Base-by-base conservation (phyloP, 2,888 invertebrate genomes). In the Adela reaumurella region DNA sequence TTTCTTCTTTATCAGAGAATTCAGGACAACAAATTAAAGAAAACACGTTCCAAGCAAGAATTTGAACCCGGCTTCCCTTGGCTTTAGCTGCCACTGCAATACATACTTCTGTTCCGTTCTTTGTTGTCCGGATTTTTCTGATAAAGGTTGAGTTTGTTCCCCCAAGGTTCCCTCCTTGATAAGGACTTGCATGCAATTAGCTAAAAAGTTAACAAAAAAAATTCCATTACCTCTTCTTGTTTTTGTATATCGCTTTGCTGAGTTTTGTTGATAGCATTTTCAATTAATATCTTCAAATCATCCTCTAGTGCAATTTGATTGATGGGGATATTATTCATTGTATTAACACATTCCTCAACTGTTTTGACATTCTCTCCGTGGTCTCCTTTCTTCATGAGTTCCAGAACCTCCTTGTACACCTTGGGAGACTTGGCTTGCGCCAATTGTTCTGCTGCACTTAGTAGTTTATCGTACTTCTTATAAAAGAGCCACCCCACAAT, bases 401-500 rank as follows among this genome's bases (percentile, higher is more conserved):
- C 60, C 46, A 67, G 52, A n/a, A 70, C 63, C 59, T 77, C 74
- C 46, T 53, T 55, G 50, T 59, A 68, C 2, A 71, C 49, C 60
- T 68, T 70, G 50, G 64, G 63, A 51, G 64, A 57, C 47, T 59
- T 51, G 6, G 54, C 52, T 56, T 63, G 59, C 48, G 53, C 56
- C 45, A 68, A 47, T 53, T 57, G 54, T 55, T 70, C 55, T 63
- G 65, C 65, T 16, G 65, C 48, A 3, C 52, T 44, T 24, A 56
- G 52, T 48, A 70, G 57, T 58, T 81, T 74, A 8, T 83, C 74
- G 74, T 86, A 87, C 64, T 91, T 90, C 56, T 84, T 83, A 59
- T 84, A 86, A 45, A 86, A 64, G 3, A 83, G 69, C 65, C 83
- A 81, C 4, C 93, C 92, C 53, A 90, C 65, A 19, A 92, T 61